Percentiles rank a stretch among this genome's conserved stretches.
Evolutionary conservation across 2,113 vertebrate genomes (phyloP).

Genomic region (Phrynosoma platyrhinos): DNA sequence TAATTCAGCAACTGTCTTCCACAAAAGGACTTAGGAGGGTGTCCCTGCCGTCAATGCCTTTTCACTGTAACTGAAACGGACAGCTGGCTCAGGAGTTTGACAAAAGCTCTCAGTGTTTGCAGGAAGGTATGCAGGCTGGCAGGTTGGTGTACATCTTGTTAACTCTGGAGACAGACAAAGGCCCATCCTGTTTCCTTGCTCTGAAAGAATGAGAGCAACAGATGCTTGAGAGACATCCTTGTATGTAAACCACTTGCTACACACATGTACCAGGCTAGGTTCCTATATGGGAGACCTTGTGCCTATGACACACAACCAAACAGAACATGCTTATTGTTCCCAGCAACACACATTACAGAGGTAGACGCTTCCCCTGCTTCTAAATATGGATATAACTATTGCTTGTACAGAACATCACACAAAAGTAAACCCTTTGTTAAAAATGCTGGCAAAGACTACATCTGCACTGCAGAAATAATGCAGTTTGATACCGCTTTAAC

Average conservation of each 20-base stretch:
- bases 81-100: not conserved
- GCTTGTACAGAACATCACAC: not conserved
- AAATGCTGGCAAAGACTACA: too few relatives aligned
- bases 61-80: not conserved
- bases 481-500: too few relatives aligned
- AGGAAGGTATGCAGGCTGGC: conserved; percentile 25
- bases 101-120: conserved; percentile 43
- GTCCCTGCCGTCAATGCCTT: not conserved
- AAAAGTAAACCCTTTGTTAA: too few relatives aligned
- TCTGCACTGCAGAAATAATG: too few relatives aligned
- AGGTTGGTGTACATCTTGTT: not conserved
- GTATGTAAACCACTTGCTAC: not conserved
- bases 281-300: too few relatives aligned
- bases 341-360: too few relatives aligned
- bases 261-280: not conserved
- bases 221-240: not conserved
- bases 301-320: not conserved
- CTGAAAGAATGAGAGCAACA: not conserved
- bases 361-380: not conserved
- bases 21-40: not conserved
- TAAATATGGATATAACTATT: not conserved
- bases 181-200: conserved; percentile 5
- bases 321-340: not conserved
- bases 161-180: conserved; percentile 2
- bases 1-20: not conserved